A percentile compares a stretch with the other conserved stretches of the same genome.
Evolutionary conservation across 1,140 invertebrate species (phyloP).

Genomic region (Cyphomyrmex costatus): DNA sequence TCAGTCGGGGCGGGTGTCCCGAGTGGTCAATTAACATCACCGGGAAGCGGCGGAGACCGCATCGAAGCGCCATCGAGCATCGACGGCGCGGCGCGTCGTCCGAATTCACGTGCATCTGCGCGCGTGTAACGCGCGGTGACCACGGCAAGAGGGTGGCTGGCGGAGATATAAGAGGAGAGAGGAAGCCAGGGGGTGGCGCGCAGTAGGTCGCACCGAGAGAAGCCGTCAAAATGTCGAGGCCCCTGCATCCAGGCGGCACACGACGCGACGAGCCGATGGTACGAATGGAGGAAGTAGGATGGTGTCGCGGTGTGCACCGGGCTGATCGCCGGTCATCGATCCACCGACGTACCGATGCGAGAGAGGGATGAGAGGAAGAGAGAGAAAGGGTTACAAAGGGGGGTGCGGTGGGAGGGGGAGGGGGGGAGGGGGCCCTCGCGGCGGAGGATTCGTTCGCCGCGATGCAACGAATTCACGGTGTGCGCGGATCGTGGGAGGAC

Average conservation of each 20-base stretch:
- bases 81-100: constrained; percentile 61
- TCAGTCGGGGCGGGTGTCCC: constrained; percentile 56
- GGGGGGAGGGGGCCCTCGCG: too few relatives aligned
- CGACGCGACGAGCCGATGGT: constrained; percentile 72
- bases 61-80: constrained; percentile 68
- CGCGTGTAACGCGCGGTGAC: constrained; percentile 67
- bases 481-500: constrained; percentile 6
- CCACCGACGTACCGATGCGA: constrained; percentile 72
- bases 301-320: constrained; percentile 61
- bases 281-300: constrained; percentile 59
- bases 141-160: constrained; percentile 35
- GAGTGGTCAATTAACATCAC: constrained; percentile 76
- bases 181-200: constrained; percentile 31
- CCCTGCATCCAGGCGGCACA: constrained; percentile 68
- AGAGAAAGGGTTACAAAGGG: too few relatives aligned
- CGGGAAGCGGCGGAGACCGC: constrained; percentile 70
- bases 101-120: constrained; percentile 76
- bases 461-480: not conserved
- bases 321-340: constrained; percentile 75
- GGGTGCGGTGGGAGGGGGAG: too few relatives aligned
- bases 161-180: constrained; percentile 23
- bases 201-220: constrained; percentile 71
- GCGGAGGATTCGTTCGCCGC: constrained; percentile 33
- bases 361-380: constrained; percentile 13
- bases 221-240: constrained; percentile 78